A percentile compares a stretch with the other conserved stretches of the same genome.
These are phyloP conservation scores for Axea sp. DNA, from an alignment of 2,888 invertebrate genomes.

Conservation along the genomic window DNA sequence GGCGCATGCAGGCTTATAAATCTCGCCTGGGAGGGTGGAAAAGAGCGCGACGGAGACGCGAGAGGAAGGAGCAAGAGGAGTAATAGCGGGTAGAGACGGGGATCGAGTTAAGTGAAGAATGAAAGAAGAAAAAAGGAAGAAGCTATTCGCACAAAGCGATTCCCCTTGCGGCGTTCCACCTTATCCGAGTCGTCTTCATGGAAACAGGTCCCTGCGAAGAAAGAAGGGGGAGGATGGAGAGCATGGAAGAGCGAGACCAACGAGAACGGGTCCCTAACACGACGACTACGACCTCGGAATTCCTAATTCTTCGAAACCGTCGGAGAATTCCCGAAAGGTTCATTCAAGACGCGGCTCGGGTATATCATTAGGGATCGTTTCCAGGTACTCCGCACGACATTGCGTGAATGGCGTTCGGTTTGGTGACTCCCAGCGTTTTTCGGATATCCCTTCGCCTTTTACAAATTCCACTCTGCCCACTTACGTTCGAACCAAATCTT, in stretches of 20 bases:
- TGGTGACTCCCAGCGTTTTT: slow-evolving; percentile 65
- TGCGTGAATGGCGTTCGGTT: slow-evolving; percentile 74
- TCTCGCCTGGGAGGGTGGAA: slow-evolving; percentile 68
- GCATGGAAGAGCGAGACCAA: slow-evolving; percentile 44
- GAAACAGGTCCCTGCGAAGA: slow-evolving; percentile 47
- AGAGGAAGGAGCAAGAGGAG: slow-evolving; percentile 36
- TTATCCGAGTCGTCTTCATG: slow-evolving; percentile 51
- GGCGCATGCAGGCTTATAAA: slow-evolving; percentile 74
- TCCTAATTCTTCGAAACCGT: slow-evolving; percentile 79
- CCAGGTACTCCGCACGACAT: slow-evolving; percentile 75
- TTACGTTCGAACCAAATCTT: slow-evolving; percentile 43
- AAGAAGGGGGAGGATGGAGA: slow-evolving; percentile 13
- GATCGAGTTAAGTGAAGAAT: slow-evolving; percentile 49
- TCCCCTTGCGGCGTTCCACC: slow-evolving; percentile 59
- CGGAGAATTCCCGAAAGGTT: slow-evolving; percentile 79
- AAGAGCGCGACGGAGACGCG: slow-evolving; percentile 39
- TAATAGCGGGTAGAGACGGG: slow-evolving; percentile 3
- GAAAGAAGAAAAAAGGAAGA: slow-evolving; percentile 61
- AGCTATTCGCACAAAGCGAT: slow-evolving; percentile 65
- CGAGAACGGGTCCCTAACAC: slow-evolving; percentile 58
- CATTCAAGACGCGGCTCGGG: slow-evolving; percentile 75
- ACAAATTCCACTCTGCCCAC: slow-evolving; percentile 46
- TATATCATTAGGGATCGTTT: slow-evolving; percentile 78
- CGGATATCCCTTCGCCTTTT: slow-evolving; percentile 35
- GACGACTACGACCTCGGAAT: slow-evolving; percentile 76